Evolutionary conservation across 2,113 vertebrate species (phyloP).

Genomic region (Catharus minimus): DNA sequence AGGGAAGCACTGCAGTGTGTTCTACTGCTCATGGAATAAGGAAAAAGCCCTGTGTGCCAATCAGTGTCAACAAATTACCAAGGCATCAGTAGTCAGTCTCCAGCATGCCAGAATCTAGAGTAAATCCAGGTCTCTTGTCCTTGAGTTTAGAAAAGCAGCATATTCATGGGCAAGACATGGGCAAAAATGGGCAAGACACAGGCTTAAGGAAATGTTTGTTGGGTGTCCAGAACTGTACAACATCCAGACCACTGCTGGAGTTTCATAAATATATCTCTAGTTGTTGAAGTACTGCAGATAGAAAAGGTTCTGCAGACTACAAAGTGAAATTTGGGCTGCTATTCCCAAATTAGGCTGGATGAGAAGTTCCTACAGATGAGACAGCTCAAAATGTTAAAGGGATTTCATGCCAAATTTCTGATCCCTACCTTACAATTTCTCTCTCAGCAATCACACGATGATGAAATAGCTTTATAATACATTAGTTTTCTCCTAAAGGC

Average conservation of each 20-base stretch:
- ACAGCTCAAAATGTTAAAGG: neutral
- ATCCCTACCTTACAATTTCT: neutral
- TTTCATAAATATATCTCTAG: neutral
- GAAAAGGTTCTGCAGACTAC: neutral
- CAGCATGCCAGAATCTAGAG: neutral
- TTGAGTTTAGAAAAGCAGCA: neutral
- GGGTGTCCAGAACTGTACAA: fast-evolving
- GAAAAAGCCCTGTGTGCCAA: neutral
- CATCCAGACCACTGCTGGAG: neutral
- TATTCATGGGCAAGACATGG: neutral
- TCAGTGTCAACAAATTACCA: neutral
- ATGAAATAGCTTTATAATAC: neutral
- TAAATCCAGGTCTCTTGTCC: neutral
- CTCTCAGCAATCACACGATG: neutral
- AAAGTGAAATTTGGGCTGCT: neutral
- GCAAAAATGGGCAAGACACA: neutral
- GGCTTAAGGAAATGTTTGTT: neutral
- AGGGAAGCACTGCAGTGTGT: neutral
- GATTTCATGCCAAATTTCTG: neutral
- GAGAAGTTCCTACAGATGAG: neutral
- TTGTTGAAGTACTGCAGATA: neutral
- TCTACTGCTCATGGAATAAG: neutral
- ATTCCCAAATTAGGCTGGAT: neutral
- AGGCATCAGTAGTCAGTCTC: neutral
- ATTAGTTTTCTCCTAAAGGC: neutral